These are phyloP conservation scores for Melipona beecheii DNA, from an alignment of 2,888 invertebrate species.

Conservation along the genomic window DNA sequence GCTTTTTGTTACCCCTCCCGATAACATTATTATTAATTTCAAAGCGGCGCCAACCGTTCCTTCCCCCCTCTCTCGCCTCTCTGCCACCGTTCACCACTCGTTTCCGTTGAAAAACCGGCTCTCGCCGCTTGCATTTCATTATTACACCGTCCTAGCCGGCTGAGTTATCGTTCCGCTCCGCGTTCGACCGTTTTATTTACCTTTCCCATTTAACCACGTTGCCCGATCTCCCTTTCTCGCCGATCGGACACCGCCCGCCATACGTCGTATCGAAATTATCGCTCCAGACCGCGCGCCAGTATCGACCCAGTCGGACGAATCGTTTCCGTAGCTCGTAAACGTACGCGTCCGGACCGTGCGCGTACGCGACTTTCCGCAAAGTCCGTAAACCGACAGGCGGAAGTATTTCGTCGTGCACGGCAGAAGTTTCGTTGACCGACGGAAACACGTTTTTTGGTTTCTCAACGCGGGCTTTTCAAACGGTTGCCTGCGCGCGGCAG, in stretches of 20 bases:
- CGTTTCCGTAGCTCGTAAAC: conserved; percentile 23
- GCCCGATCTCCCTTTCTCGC: conserved; percentile 5
- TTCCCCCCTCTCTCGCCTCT: too few species aligned
- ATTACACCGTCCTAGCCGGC: conserved; percentile 32
- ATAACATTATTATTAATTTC: conserved; percentile 67
- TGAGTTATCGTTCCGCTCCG: conserved; percentile 46
- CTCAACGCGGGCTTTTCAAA: too few species aligned
- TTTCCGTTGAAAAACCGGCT: conserved; percentile 52
- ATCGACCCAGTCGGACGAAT: not conserved
- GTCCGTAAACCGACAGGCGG: too few species aligned
- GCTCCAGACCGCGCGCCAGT: conserved; percentile 7
- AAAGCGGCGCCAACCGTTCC: conserved; percentile 16
- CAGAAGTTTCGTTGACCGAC: too few species aligned
- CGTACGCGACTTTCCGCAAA: not conserved
- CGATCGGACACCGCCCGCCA: not conserved
- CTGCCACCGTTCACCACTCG: not conserved
- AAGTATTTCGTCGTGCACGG: too few species aligned
- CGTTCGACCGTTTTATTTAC: conserved; percentile 55
- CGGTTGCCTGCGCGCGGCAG: too few species aligned
- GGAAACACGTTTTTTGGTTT: too few species aligned
- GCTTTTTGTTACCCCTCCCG: conserved; percentile 60
- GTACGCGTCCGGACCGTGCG: conserved; percentile 5
- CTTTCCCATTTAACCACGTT: conserved; percentile 24
- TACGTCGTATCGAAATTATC: conserved; percentile 33
- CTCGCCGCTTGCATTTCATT: conserved; percentile 45